Conservation (phyloP, 2,113 vertebrate species). For the Melanerpes formicivorus region DNA sequence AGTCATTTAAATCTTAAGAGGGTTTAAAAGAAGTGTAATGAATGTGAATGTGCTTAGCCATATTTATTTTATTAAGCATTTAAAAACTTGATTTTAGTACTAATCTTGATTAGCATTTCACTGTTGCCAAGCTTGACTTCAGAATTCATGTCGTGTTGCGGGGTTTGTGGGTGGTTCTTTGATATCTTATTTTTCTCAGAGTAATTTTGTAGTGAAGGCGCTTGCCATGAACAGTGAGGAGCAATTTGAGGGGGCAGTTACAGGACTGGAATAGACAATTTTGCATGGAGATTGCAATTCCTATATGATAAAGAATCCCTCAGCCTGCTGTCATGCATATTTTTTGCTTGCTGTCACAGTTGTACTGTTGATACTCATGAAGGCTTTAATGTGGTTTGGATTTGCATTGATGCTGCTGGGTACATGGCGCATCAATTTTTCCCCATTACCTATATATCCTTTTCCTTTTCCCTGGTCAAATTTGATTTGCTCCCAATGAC, state of each 20-base stretch:
- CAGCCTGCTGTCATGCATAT: fast-evolving
- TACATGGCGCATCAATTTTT: not conserved
- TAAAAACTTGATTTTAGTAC: slow-evolving; percentile 23
- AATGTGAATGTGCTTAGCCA: not conserved
- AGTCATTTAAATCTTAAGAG: not conserved
- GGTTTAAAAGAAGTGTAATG: not conserved
- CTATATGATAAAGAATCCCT: not conserved
- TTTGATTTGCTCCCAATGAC: not conserved
- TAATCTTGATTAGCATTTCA: slow-evolving; percentile 41
- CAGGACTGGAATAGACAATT: not conserved
- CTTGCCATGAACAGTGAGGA: not conserved
- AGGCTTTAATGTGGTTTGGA: not conserved
- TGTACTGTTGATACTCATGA: not conserved
- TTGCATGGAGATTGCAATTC: not conserved
- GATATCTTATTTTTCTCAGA: not conserved
- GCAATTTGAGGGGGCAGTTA: slow-evolving; percentile 1
- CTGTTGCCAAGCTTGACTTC: not conserved
- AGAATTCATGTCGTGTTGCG: not conserved
- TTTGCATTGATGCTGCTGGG: not conserved
- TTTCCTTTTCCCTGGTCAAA: not conserved
- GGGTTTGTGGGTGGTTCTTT: not conserved
- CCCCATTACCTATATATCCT: not conserved
- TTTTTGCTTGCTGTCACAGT: not conserved
- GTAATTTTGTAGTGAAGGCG: not conserved
- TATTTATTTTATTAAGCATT: not conserved